A percentile compares a stretch with the other conserved stretches of the same genome.
phyloP scores from a whole-genome alignment of 2,797 vertebrate genomes.

The Alfaro cultratus region DNA sequence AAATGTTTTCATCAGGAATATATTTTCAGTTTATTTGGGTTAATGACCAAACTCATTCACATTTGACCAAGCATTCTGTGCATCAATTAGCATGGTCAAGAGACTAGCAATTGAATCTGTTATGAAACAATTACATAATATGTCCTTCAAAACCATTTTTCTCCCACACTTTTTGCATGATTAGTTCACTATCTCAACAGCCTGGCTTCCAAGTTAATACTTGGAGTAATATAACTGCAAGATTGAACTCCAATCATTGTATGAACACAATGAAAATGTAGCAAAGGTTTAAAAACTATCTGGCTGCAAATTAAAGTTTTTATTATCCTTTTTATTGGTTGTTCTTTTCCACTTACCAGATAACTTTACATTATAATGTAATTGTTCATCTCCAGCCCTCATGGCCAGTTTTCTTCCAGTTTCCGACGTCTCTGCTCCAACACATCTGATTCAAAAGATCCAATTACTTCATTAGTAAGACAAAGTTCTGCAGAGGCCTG shows the following conservation, averaged over 20 bases:
- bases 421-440: too few species aligned
- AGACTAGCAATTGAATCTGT: constrained; percentile 37
- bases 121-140: constrained; percentile 63
- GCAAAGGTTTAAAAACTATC: not conserved
- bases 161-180: constrained; percentile 33
- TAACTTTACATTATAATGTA: too few species aligned
- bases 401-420: too few species aligned
- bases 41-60: constrained; percentile 24
- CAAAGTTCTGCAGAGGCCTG: too few species aligned
- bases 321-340: constrained; percentile 3
- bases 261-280: not conserved
- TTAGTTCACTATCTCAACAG: not conserved
- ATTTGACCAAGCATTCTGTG: constrained; percentile 43
- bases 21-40: constrained; percentile 18
- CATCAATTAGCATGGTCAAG: constrained; percentile 51
- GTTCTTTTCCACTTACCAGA: not conserved
- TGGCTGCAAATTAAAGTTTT: not conserved
- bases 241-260: not conserved
- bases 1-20: constrained; percentile 10
- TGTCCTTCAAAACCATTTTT: constrained; percentile 34
- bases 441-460: too few species aligned
- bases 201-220: constrained; percentile 31
- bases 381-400: too few species aligned
- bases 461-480: too few species aligned
- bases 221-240: not conserved